phyloP scores from a whole-genome alignment of 1,140 invertebrate genomes.

The Sweltsa coloradensis region DNA sequence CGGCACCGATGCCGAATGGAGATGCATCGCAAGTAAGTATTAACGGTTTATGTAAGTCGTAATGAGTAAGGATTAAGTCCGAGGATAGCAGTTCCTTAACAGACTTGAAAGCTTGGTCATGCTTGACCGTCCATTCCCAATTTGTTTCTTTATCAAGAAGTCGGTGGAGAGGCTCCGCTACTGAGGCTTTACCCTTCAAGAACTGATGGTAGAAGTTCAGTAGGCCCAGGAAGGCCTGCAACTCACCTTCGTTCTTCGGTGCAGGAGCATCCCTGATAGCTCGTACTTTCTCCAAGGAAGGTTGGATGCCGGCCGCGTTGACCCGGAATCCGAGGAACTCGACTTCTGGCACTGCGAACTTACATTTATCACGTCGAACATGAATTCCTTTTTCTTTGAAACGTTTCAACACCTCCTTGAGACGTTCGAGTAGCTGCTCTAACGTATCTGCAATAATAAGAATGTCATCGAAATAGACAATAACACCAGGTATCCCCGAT shows the following conservation, averaged over 20 bases:
- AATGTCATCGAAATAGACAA: too few relatives aligned
- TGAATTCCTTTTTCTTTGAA: too few relatives aligned
- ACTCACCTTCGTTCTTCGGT: conserved; percentile 13
- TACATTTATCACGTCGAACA: too few relatives aligned
- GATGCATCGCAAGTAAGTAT: conserved; percentile 19
- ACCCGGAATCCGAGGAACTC: conserved; percentile 17
- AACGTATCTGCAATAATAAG: too few relatives aligned
- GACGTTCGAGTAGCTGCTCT: too few relatives aligned
- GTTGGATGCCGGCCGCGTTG: conserved; percentile 15
- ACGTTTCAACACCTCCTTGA: too few relatives aligned
- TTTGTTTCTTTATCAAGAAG: conserved; percentile 16
- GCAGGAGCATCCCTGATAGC: conserved; percentile 11
- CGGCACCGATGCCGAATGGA: conserved; percentile 26
- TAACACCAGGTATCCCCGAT: too few relatives aligned
- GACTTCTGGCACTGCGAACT: too few relatives aligned
- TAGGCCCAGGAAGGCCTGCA: conserved; percentile 17
- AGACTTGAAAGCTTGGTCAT: conserved; percentile 20
- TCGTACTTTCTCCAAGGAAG: conserved; percentile 8
- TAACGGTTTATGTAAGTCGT: conserved; percentile 15
- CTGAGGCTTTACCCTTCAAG: conserved; percentile 21
- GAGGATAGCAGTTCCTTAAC: conserved; percentile 22
- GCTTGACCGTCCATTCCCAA: conserved; percentile 19
- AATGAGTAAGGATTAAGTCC: conserved; percentile 14
- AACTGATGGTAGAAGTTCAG: conserved; percentile 19
- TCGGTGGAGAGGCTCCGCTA: conserved; percentile 17